Conservation (phyloP, 1,140 invertebrate genomes). For the Drosophila gunungcola region DNA sequence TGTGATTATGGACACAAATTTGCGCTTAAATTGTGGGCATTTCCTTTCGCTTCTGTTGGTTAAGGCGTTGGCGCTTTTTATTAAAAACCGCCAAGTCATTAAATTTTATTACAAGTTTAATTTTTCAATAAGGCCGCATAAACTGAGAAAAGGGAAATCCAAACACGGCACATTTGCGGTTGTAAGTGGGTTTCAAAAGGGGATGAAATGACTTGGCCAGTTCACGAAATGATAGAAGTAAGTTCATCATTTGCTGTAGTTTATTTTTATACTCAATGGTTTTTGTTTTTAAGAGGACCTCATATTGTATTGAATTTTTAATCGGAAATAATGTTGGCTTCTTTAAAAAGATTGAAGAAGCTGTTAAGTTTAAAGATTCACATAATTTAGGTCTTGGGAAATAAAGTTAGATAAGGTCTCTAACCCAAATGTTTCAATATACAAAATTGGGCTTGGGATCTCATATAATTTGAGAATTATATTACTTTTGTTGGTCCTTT, state of each 20-base stretch:
- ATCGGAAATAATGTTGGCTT: no score
- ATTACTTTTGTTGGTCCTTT: no score
- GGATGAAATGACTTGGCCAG: slow-evolving; percentile 3
- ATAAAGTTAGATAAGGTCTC: neutral
- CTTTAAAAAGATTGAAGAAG: neutral
- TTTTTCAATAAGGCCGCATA: slow-evolving; percentile 74
- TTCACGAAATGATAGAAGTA: neutral
- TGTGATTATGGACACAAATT: slow-evolving; percentile 83
- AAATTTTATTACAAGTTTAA: slow-evolving; percentile 82
- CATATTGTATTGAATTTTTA: no score
- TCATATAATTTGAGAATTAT: no score
- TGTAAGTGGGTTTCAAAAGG: slow-evolving; percentile 8
- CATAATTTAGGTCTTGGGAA: neutral
- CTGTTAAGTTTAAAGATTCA: neutral
- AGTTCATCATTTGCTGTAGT: slow-evolving; percentile 9
- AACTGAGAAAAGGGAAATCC: slow-evolving; percentile 22
- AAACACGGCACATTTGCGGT: neutral
- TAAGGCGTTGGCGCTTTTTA: slow-evolving; percentile 48
- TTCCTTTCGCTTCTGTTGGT: slow-evolving; percentile 30
- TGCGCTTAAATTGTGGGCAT: slow-evolving; percentile 73
- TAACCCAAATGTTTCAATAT: no score
- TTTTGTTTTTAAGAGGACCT: neutral
- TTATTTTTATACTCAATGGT: slow-evolving; percentile 7
- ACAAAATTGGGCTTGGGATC: no score
- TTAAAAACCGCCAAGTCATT: slow-evolving; percentile 80